Evolutionary conservation across 2,113 vertebrate species (phyloP), one percentile per base, ranked within the genome.

Genomic region (Paradoxurus hermaphroditus): DNA sequence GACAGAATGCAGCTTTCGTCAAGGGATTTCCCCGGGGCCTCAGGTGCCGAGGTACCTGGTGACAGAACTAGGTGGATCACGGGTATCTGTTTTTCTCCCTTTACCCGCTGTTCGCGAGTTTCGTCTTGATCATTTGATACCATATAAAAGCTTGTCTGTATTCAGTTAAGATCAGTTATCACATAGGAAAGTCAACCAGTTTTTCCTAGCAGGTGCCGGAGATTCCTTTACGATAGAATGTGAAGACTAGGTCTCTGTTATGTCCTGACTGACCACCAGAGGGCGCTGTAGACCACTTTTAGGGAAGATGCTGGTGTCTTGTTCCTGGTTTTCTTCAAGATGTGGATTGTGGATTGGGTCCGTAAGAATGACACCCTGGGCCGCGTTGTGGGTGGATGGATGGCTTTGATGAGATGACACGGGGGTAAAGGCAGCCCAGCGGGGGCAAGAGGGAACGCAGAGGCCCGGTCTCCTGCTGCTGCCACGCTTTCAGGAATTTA

Each of bases 241-340:
- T 0, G 9, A 13, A 29, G 41, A 27, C 5, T 39, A 5, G 15
- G 41, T 7, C 81, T 6, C 39, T 44, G 86, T 34, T 62, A 1
- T 78, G 46, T 49, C 89, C 3, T 0, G 1, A 1, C 7, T 97
- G 94, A 83, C 96, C 99, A 98, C 94, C 19, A 98, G 99, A 97
- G 98, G 98, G 98, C 94, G 81, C 95, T 25, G 59, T 4, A 96
- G 91, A 65, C 98, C 90, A 83, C 73, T 14, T 67, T 98, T 11
- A 0, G 14, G 56, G 77, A 25, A 25, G 19, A 59, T 41, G 13
- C 39, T 9, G 39, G 25, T 34, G n/a, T 81, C 85, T 94, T 92
- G 36, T 56, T 56, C 14, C 49, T 14, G 49, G 49, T 49, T 49
- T 49, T 56, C 53, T 56, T 56, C 18, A 6, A 56, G 53, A 56